Percentiles rank a stretch among this genome's conserved stretches.
Conservation (phyloP, 37 sponge, comb jelly and placozoan species). For the Theonella swinhoei region DNA sequence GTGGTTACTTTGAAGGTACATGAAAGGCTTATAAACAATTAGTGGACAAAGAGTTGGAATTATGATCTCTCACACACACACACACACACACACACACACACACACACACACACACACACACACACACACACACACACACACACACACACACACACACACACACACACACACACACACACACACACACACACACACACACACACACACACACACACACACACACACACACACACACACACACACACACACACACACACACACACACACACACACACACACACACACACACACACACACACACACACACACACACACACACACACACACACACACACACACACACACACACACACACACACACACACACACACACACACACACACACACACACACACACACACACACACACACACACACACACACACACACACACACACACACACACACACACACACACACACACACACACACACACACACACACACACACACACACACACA, state of each 20-base stretch:
- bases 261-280: slow-evolving; percentile 41
- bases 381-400: slow-evolving; percentile 45
- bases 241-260: slow-evolving; percentile 46
- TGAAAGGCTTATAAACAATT: no score
- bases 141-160: slow-evolving; percentile 51
- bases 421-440: slow-evolving; percentile 46
- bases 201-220: slow-evolving; percentile 45
- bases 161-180: slow-evolving; percentile 46
- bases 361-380: slow-evolving; percentile 44
- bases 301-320: slow-evolving; percentile 56
- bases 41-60: no score
- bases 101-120: slow-evolving; percentile 52
- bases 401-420: slow-evolving; percentile 45
- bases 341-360: slow-evolving; percentile 46
- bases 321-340: slow-evolving; percentile 51
- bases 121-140: slow-evolving; percentile 56
- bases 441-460: slow-evolving; percentile 41
- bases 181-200: slow-evolving; percentile 44
- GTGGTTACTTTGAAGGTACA: no score
- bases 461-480: slow-evolving; percentile 52
- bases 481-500: slow-evolving; percentile 56
- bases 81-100: slow-evolving; percentile 51
- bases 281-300: slow-evolving; percentile 52
- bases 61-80: slow-evolving; percentile 62
- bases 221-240: slow-evolving; percentile 45